Base-by-base conservation (phyloP, 92 coral and sea anemone genomes). In the Siderastrea siderea region DNA sequence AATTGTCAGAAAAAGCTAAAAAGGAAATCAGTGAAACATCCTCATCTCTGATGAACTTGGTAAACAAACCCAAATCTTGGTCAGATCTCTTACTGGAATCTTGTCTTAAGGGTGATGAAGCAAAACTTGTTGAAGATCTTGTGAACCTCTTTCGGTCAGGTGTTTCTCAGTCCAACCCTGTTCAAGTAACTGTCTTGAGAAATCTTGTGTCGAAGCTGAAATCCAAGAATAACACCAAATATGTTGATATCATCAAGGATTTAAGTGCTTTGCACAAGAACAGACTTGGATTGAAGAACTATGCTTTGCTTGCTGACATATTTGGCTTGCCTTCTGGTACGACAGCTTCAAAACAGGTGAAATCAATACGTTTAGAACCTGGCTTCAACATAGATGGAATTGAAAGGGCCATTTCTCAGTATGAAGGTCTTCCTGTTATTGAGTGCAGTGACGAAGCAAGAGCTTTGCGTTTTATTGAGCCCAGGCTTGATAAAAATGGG, bases 391-490 rank as follows among this genome's bases (percentile, higher is more conserved):
- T 58, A 55, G 80, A 71, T 72, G 87, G 74, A 57, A 71, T 48
- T 57, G 74, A 73, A 44, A 73, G 60, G 72, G 81, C 88, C 46
- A 55, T 14, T 47, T 1, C 19, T 6, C 17, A 45, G 71, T 73
- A 84, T 73, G 68, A 47, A 71, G 53, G 47, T 6, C 49, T 84
- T 45, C 81, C 81, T 57, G 80, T 84, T 67, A 26, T 67, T 67
- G 71, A 67, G 19, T 67, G 71, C 6, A 26, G 71, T 67, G 71
- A 67, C 44, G 78, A 82, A 55, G 75, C 78, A n/a, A 82, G 86
- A 51, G 78, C 68, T 52, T 83, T 83, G 61, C 71, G 79, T 13
- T 83, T 60, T 83, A 59, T 83, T 7, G 80, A 71, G 59, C 69
- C 87, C 57, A 58, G 79, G 45, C 67, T 58, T 12, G 16, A 72